These are phyloP conservation scores for Aurelia sp. DNA, from an alignment of 30 jellyfish, hydroid and myxozoan genomes.

Conservation along the genomic window DNA sequence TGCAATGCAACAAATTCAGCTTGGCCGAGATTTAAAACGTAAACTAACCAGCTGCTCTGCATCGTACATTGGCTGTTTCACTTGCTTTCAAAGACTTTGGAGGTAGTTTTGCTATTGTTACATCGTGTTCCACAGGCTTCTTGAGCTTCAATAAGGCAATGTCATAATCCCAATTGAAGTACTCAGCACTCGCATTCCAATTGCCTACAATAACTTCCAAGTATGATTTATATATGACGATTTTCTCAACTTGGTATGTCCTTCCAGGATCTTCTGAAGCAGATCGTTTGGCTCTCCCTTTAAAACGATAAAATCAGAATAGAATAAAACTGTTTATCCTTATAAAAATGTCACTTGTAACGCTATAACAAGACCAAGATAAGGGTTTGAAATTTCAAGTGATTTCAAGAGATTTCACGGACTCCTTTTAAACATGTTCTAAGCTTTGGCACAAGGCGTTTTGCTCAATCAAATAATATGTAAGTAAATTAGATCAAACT, in stretches of 20 bases:
- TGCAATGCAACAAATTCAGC: too few species aligned
- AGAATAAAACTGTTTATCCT: too few species aligned
- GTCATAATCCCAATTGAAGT: conserved; percentile 61
- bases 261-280: conserved; percentile 5
- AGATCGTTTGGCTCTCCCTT: conserved; percentile 39
- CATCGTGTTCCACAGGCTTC: neutral
- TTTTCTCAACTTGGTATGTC: conserved; percentile 37
- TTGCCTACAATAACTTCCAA: neutral
- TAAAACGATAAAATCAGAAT: neutral
- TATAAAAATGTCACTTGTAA: too few species aligned
- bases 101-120: conserved; percentile 16
- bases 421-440: too few species aligned
- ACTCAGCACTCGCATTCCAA: conserved; percentile 2
- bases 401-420: too few species aligned
- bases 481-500: too few species aligned
- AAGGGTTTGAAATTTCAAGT: too few species aligned
- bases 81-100: neutral
- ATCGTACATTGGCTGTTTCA: neutral
- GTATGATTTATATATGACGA: conserved; percentile 10
- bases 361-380: too few species aligned
- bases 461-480: too few species aligned
- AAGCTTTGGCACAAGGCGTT: too few species aligned
- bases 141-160: conserved; percentile 40
- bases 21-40: too few species aligned
- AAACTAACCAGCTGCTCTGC: conserved; percentile 56